Evolutionary conservation across 1,140 invertebrate genomes (phyloP), one percentile per base, ranked within the genome.

Genomic region (Mycetomoellerius zeteki): DNA sequence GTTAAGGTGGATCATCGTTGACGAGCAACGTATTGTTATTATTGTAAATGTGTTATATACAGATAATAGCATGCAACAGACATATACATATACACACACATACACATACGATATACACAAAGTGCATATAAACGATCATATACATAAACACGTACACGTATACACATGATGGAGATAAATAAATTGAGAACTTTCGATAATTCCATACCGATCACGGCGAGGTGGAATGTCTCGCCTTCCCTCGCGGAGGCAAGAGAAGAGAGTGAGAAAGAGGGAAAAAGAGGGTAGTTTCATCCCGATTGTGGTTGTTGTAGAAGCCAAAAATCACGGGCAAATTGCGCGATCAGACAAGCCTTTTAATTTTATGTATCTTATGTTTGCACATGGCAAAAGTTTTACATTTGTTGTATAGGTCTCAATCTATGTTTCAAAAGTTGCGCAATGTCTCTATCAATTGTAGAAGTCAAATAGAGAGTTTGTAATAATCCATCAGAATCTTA

Each of bases 21-120:
- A 88, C 86, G 87, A 94, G 86, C 92, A 94, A 94, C 85, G 89
- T 93, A 93, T 93, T 94, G 93, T 94, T 94, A 94, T 95, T 94
- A 94, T 93, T 94, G 93, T 94, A 94, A 94, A 94, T 94, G 93
- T 94, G 93, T 94, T 93, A 92, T 91, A 94, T 93, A 94, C 91
- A 93, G 84, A 92, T 91, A 91, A 91, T 91, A 93, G 92, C 91
- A 93, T 91, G 92, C 90, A 60, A 84, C 69, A 60, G 7, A 73
- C 52, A 89, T 85, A 87, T 82, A 86, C 58, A 81, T 86, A 90
- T 71, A 73, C 75, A 82, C 16, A 84, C 14, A 47, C 19, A 58
- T 1, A 30, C 52, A 75, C 14, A 14, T 10, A 86, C 14, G 33
- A 8, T 67, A 88, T 54, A 56, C 47, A 73, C 50, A 76, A 78